These are phyloP conservation scores for Reinhardtius hippoglossoides DNA, from an alignment of 2,113 vertebrate genomes.

Conservation along the genomic window DNA sequence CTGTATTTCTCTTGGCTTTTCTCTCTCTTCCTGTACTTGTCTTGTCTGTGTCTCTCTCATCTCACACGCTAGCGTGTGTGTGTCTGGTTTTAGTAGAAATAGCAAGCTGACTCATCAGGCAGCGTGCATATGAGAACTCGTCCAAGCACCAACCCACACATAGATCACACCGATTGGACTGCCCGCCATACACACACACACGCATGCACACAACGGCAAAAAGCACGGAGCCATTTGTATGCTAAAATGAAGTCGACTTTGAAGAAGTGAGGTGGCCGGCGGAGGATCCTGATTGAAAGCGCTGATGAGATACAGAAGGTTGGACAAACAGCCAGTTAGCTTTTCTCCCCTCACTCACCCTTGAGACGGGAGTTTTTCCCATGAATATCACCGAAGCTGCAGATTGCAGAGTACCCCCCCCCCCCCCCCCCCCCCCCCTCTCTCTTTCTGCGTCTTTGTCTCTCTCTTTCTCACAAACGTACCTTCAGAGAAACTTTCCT, in stretches of 20 bases:
- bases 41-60: constrained; percentile 34
- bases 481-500: constrained; percentile 40
- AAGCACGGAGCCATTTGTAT: constrained; percentile 51
- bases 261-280: constrained; percentile 51
- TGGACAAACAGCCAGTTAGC: constrained; percentile 59
- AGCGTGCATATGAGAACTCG: constrained; percentile 39
- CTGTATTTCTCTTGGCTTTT: constrained; percentile 20
- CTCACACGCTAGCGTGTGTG: constrained; percentile 21
- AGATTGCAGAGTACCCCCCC: constrained; percentile 29
- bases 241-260: constrained; percentile 75
- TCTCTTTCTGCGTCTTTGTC: not conserved
- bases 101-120: constrained; percentile 69
- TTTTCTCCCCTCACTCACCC: constrained; percentile 40
- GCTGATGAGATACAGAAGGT: constrained; percentile 69
- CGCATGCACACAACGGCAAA: not conserved
- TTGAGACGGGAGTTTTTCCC: constrained; percentile 50
- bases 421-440: not conserved
- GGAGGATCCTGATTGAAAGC: constrained; percentile 65
- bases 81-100: constrained; percentile 37
- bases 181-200: constrained; percentile 10
- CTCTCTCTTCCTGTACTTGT: constrained; percentile 10
- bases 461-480: not conserved
- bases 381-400: constrained; percentile 51
- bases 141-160: constrained; percentile 52
- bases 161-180: constrained; percentile 26